A percentile compares a stretch with the other conserved stretches of the same genome.
Evolutionary conservation across 1,140 invertebrate genomes (phyloP).

Genomic region (Agrypnia vestita): DNA sequence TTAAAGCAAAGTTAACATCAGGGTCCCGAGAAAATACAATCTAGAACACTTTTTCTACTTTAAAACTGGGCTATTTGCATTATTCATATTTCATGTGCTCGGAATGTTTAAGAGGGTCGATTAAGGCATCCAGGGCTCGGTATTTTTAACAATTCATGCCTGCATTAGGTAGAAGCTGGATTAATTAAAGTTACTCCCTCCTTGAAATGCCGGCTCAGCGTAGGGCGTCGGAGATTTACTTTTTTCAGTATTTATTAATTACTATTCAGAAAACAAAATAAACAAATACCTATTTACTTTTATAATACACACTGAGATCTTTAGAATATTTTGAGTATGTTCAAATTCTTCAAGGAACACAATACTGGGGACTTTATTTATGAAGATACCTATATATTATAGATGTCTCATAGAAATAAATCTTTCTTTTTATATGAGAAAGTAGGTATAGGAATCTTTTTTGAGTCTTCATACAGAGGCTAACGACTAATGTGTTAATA

Average conservation of each 20-base stretch:
- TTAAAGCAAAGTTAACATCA: conserved; percentile 33
- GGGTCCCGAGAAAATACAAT: conserved; percentile 19
- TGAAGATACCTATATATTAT: no score
- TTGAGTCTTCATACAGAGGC: no score
- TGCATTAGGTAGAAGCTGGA: conserved; percentile 26
- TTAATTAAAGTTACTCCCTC: conserved; percentile 37
- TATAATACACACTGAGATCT: no score
- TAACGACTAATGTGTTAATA: no score
- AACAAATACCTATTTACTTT: no score
- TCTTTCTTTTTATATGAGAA: no score
- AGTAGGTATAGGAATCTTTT: no score
- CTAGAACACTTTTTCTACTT: conserved; percentile 35
- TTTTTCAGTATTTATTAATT: neutral
- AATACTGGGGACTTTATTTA: no score
- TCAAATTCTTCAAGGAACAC: no score
- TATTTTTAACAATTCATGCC: conserved; percentile 42
- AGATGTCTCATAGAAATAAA: no score
- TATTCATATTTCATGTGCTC: conserved; percentile 38
- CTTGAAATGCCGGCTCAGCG: conserved; percentile 2
- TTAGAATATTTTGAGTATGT: no score
- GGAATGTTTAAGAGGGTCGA: conserved; percentile 35
- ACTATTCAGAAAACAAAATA: no score
- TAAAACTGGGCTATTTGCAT: conserved; percentile 28
- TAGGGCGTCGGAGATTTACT: neutral
- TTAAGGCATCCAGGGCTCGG: conserved; percentile 32